Evolutionary conservation across 2,888 invertebrate genomes (phyloP), one percentile per base, ranked within the genome.

Genomic region (Hedychridium roseum): DNA sequence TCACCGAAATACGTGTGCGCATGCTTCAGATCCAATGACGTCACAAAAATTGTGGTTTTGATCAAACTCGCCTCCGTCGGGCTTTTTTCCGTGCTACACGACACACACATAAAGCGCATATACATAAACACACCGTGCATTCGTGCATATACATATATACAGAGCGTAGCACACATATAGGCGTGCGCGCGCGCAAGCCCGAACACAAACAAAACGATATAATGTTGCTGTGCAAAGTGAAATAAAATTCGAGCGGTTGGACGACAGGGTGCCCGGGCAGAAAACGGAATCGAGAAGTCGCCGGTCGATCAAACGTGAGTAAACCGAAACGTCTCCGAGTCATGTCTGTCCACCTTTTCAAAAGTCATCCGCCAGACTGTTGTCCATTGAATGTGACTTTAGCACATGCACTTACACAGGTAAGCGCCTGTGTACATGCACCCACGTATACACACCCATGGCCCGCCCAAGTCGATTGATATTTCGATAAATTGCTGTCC

Each of bases 1-100:
- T 76, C 77, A 78, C 78, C 74, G 73, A 76, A 76, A 73, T 71
- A 66, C 54, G 54, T 61, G 60, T 74, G 78, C 78, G 78, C 78
- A 78, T 78, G 78, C 67, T 66, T 72, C 55, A 64, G 64, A 45
- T 62, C 68, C 71, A 70, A 68, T 78, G 78, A 78, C 77, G 78
- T 78, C 77, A 78, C 73, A 73, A 73, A 73, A 73, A 71, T 74
- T 70, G 76, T 74, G 73, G 68, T 74, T 71, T 73, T 73, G 71
- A 74, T 74, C 70, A 72, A 69, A 65, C 66, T 60, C 50, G 39
- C 43, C 45, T 37, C 38, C 35, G 37, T 44, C 14, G 35, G 21
- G 26, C 42, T 18, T 41, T 51, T 48, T 44, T 39, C 36, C 23
- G 14, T 35, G 16, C 26, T 17, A 23, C 35, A 21, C 26, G 3